These are phyloP conservation scores for Pseudochromis fuscus DNA, from an alignment of 2,797 vertebrate genomes.

Conservation along the genomic window DNA sequence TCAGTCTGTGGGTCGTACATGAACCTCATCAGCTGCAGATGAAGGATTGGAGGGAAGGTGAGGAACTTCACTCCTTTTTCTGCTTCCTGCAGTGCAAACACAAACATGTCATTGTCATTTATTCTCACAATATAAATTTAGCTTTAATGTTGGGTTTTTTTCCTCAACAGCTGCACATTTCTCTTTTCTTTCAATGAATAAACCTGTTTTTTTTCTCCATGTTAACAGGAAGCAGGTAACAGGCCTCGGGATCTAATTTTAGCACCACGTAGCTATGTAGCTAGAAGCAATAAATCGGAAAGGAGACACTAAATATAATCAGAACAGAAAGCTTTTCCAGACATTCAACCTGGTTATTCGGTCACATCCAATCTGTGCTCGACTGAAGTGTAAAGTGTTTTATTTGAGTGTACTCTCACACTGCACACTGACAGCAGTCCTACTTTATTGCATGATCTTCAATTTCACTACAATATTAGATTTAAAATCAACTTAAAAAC, in stretches of 20 bases:
- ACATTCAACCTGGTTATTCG: background rate
- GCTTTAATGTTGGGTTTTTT: too few species aligned
- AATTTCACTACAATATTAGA: background rate
- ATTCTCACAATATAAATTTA: background rate
- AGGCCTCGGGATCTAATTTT: background rate
- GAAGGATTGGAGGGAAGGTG: constrained; percentile 97
- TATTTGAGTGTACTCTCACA: too few species aligned
- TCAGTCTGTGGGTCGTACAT: constrained; percentile 99
- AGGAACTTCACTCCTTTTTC: constrained; percentile 99
- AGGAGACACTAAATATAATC: too few species aligned
- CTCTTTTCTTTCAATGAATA: background rate
- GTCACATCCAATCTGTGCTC: background rate
- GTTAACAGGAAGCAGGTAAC: background rate
- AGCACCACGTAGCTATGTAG: background rate
- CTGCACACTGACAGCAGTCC: background rate
- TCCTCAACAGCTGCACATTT: background rate
- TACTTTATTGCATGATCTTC: background rate
- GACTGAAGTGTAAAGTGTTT: background rate
- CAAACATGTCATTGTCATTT: constrained; percentile 16
- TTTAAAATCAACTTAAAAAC: background rate
- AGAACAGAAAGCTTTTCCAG: background rate
- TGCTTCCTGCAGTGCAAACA: constrained; percentile 88
- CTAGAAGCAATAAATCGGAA: background rate
- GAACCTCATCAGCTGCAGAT: constrained; percentile 98
- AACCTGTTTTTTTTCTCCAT: background rate